Evolutionary conservation across 2,113 vertebrate genomes (phyloP).

Genomic region (Irena cyanogastra): DNA sequence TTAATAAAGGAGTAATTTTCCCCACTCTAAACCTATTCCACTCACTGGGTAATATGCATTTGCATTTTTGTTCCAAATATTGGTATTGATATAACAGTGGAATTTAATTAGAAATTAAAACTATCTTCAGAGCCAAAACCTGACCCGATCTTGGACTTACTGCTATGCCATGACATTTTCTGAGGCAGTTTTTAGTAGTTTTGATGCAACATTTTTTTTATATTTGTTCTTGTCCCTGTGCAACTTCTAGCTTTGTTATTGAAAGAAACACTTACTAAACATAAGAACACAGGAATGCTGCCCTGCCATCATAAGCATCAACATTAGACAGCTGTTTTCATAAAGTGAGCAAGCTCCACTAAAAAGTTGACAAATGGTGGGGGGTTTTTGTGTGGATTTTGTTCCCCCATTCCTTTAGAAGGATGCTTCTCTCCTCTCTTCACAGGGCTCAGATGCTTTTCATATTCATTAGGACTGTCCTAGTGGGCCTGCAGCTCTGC

Average conservation of each 20-base stretch:
- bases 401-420: neutral
- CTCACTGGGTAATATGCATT: neutral
- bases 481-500: neutral
- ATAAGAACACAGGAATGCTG: neutral
- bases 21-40: neutral
- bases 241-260: neutral
- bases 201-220: neutral
- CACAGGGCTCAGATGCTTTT: neutral
- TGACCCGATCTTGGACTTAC: neutral
- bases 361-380: accelerated
- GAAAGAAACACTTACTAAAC: neutral
- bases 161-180: neutral
- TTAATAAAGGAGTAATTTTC: neutral
- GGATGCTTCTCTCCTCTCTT: neutral
- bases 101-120: neutral
- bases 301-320: neutral
- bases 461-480: neutral
- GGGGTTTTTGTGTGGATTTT: neutral
- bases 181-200: neutral
- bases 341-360: neutral
- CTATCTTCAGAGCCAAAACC: neutral
- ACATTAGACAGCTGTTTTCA: neutral
- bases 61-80: neutral
- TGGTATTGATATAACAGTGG: neutral
- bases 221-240: neutral